Evolutionary conservation across 2,888 invertebrate genomes (phyloP).

Genomic region (Acanthosepion lycidas): DNA sequence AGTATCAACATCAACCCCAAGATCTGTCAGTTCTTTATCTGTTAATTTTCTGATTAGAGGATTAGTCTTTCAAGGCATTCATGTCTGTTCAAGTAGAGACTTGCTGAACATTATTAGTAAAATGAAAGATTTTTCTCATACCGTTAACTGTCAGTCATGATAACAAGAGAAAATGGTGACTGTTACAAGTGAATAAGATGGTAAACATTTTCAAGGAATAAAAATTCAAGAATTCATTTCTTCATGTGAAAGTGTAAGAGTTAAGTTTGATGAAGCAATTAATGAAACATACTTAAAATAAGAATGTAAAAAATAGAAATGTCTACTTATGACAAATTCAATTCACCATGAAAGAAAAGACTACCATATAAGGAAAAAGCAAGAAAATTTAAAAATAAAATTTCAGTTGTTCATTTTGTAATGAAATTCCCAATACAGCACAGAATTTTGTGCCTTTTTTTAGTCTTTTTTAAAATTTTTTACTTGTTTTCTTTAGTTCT

Average conservation of each 20-base stretch:
- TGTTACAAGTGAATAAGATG: not conserved
- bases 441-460: too few relatives aligned
- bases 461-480: too few relatives aligned
- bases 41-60: not conserved
- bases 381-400: too few relatives aligned
- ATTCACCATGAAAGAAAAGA: not conserved
- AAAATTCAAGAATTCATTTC: not conserved
- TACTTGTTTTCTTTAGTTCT: too few relatives aligned
- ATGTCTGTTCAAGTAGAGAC: not conserved
- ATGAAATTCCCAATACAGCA: too few relatives aligned
- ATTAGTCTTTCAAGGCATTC: not conserved
- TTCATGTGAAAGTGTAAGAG: not conserved
- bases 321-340: conserved; percentile 15
- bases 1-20: not conserved
- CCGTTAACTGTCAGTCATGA: not conserved
- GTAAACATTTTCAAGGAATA: not conserved
- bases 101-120: not conserved
- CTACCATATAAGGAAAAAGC: too few relatives aligned
- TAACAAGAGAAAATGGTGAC: not conserved
- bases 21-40: not conserved
- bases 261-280: not conserved
- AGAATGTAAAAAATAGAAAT: not conserved
- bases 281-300: not conserved
- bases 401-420: too few relatives aligned
- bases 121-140: conserved; percentile 10